Evolutionary conservation across 2,113 vertebrate species (phyloP), one percentile per base, ranked within the genome.

Genomic region (Zosterops lateralis): DNA sequence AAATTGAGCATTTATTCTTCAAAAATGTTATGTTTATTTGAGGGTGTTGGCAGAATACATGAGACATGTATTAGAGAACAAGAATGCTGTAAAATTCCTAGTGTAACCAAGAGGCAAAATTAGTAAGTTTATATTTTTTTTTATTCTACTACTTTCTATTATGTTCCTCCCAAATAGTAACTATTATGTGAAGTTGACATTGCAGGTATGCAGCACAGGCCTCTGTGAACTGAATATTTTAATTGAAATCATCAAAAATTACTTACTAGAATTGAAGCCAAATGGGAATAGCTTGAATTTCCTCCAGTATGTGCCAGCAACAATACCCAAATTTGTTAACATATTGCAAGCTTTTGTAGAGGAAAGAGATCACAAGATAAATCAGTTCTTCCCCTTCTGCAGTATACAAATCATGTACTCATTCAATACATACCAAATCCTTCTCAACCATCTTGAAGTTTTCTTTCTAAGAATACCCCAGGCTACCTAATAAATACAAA

Each of bases 171-270:
- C 44, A 70, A 64, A 56, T 2, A 73, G 16, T 4, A 82, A 16
- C 42, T 87, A 22, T 25, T 54, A 73, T 0, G 0, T 62, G 31
- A 91, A 70, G 26, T 1, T 89, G 50, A 38, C 34, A 56, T 6
- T 83, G 56, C 71, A 91, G 64, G 34, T 80, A 31, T 73, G 54
- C 42, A 51, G 73, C 40, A 84, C 36, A 79, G n/a, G 50, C 19
- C 40, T 87, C 57, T 68, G 25, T 44, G 32, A 85, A 76, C 10
- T 0, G 0, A 92, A 57, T 66, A 88, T 91, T 83, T 86, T 54
- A 73, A 83, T 47, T 86, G 24, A 93, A 95, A 90, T 81, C 8
- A 92, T 88, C 1, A 64, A 94, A 87, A 92, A 83, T 70, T 40
- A 84, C 42, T 82, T 78, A 54, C 13, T 57, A 67, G 38, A 92